Conservation (phyloP, 2,113 vertebrate genomes). For the Rhinogobius similis region DNA sequence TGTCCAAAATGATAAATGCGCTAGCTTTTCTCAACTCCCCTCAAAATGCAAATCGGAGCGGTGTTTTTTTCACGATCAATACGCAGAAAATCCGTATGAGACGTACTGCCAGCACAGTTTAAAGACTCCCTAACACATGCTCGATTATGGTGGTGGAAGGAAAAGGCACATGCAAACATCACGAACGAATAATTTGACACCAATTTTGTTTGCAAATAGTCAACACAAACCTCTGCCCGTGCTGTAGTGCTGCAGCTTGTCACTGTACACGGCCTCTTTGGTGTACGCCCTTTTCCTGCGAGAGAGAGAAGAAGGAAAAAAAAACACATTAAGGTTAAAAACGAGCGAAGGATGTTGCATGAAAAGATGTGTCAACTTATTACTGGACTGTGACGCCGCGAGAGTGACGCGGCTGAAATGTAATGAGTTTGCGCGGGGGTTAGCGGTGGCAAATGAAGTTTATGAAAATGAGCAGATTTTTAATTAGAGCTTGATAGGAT, state of each 20-base stretch:
- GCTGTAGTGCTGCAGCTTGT: slow-evolving; percentile 98
- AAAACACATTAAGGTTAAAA: slow-evolving; percentile 28
- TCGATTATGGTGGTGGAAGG: no score
- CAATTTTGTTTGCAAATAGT: not conserved
- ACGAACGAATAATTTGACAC: not conserved
- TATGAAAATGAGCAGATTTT: slow-evolving; percentile 74
- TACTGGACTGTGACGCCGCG: slow-evolving; percentile 38
- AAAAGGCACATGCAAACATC: no score
- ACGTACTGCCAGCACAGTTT: no score
- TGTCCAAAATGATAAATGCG: no score
- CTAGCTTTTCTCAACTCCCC: no score
- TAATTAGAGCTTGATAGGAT: slow-evolving; percentile 75
- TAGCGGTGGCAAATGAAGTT: slow-evolving; percentile 60
- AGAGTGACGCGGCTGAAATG: slow-evolving; percentile 55
- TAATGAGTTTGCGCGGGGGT: slow-evolving; percentile 52
- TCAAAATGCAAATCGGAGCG: no score
- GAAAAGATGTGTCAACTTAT: slow-evolving; percentile 50
- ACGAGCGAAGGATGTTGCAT: slow-evolving; percentile 32
- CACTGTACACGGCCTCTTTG: slow-evolving; percentile 97
- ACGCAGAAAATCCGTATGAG: no score
- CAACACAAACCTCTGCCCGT: slow-evolving; percentile 91
- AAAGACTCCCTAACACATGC: no score
- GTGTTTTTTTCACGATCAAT: no score
- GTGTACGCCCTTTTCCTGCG: slow-evolving; percentile 93
- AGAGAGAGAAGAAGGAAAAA: slow-evolving; percentile 24